Conservation (phyloP, 2,797 vertebrate genomes). For the Parotocinclus haroldoi region DNA sequence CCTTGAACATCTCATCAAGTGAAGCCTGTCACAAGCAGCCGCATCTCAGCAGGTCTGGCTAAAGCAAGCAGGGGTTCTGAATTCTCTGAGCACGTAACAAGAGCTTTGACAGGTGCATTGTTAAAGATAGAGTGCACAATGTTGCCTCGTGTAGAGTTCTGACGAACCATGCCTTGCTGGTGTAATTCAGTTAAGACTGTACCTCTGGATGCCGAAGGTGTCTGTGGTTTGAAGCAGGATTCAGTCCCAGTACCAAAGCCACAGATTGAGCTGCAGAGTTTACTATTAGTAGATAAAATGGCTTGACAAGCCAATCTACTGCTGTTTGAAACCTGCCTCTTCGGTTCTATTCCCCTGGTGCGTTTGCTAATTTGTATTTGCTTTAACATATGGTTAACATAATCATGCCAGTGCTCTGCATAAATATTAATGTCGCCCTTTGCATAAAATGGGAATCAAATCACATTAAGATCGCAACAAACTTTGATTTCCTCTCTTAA, state of each 20-base stretch:
- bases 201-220: slow-evolving; percentile 61
- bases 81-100: slow-evolving; percentile 63
- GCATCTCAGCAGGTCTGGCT: slow-evolving; percentile 61
- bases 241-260: slow-evolving; percentile 65
- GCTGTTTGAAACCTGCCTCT: slow-evolving; percentile 62
- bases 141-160: slow-evolving; percentile 59
- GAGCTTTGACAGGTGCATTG: slow-evolving; percentile 71
- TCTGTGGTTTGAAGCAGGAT: slow-evolving; percentile 65
- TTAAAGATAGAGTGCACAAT: slow-evolving; percentile 74
- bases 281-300: slow-evolving; percentile 68
- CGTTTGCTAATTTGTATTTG: slow-evolving; percentile 60
- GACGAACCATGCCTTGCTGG: slow-evolving; percentile 61
- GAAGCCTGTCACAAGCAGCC: slow-evolving; percentile 54
- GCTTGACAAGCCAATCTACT: slow-evolving; percentile 68
- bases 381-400: slow-evolving; percentile 59
- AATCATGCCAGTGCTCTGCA: slow-evolving; percentile 46
- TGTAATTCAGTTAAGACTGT: slow-evolving; percentile 65
- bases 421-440: slow-evolving; percentile 47
- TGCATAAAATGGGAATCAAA: slow-evolving; percentile 14
- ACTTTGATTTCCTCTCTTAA: not conserved
- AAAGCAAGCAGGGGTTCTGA: slow-evolving; percentile 61
- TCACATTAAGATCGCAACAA: slow-evolving; percentile 6
- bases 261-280: slow-evolving; percentile 60
- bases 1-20: slow-evolving; percentile 50
- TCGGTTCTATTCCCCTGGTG: slow-evolving; percentile 57